These are phyloP conservation scores for Bradynema listronoti DNA, from an alignment of 1,140 invertebrate genomes.

Conservation along the genomic window DNA sequence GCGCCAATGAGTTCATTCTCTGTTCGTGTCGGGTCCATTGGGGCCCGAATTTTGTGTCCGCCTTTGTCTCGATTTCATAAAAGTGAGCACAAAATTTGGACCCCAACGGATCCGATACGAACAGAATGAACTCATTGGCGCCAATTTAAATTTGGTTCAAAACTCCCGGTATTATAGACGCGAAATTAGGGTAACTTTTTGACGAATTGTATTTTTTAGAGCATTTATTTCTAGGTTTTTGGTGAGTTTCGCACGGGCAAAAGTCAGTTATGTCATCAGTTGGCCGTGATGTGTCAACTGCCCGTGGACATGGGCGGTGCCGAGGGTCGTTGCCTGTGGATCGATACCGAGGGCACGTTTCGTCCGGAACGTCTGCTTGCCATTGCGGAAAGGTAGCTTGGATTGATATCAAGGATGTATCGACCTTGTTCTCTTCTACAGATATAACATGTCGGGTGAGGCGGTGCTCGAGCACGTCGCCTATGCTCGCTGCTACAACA, in stretches of 20 bases:
- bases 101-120: too few relatives aligned
- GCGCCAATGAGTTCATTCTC: too few relatives aligned
- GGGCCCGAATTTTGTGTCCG: too few relatives aligned
- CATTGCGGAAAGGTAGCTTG: constrained; percentile 61
- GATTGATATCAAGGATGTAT: constrained; percentile 20
- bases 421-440: constrained; percentile 33
- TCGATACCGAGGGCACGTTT: constrained; percentile 96
- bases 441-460: constrained; percentile 74
- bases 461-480: constrained; percentile 94
- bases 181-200: too few relatives aligned
- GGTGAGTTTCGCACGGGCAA: constrained; percentile 98
- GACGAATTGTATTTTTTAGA: too few relatives aligned
- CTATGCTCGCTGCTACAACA: constrained; percentile 88
- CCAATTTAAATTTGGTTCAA: too few relatives aligned
- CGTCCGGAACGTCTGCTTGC: constrained; percentile 65
- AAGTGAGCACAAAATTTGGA: too few relatives aligned
- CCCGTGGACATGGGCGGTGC: constrained; percentile 92
- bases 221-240: constrained; percentile 67
- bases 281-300: constrained; percentile 95
- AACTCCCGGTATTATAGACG: too few relatives aligned
- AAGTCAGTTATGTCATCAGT: constrained; percentile 89
- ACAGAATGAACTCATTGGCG: too few relatives aligned
- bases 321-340: constrained; percentile 94
- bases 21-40: too few relatives aligned
- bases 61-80: too few relatives aligned